Base-by-base conservation (phyloP, 2,113 vertebrate genomes). In the Oryzias javanicus region DNA sequence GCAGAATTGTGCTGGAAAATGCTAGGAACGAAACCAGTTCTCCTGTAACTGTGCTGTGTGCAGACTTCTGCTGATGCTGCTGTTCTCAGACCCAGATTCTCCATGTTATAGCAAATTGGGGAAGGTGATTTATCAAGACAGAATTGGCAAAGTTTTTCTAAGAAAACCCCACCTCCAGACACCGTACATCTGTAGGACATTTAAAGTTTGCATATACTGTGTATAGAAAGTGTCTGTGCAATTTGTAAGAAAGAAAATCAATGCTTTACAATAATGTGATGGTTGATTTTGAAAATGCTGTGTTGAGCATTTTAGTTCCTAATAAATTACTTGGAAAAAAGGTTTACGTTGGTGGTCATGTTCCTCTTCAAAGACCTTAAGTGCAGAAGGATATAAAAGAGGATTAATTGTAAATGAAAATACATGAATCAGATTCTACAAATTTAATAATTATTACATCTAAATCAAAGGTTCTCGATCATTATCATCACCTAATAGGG, bases 161-260 rank as follows among this genome's bases (percentile, higher is more conserved):
- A 81, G 68, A 87, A 84, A 35, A 73, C 67, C 64, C 72, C 83
- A 72, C 72, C 78, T 80, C 62, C 19, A 47, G 61, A 67, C 74
- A 49, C 64, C 51, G 70, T 80, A 91, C 90, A 91, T 91, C 89
- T 92, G 89, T 77, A 89, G 87, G 79, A 81, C 88, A 91, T 91
- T 92, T 12, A 35, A 35, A 35, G 35, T 35, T 35, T 35, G 8
- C 35, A 35, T 35, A 35, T 12, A 35, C 35, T 88, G 69, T 79
- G 86, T 81, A 80, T 79, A 84, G 81, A 76, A 77, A 81, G 71
- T 77, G 78, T 84, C 49, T 18, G 20, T 24, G 15, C 14, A 42
- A 35, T 35, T 35, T 35, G 35, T 35, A 35, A 2, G 14, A 45
- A 35, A 12, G 7, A 14, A 49, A 42, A 42, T 20, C 1, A 51